A percentile compares a stretch with the other conserved stretches of the same genome.
Evolutionary conservation across 2,888 invertebrate genomes (phyloP).

Genomic region (Netelia virgata): DNA sequence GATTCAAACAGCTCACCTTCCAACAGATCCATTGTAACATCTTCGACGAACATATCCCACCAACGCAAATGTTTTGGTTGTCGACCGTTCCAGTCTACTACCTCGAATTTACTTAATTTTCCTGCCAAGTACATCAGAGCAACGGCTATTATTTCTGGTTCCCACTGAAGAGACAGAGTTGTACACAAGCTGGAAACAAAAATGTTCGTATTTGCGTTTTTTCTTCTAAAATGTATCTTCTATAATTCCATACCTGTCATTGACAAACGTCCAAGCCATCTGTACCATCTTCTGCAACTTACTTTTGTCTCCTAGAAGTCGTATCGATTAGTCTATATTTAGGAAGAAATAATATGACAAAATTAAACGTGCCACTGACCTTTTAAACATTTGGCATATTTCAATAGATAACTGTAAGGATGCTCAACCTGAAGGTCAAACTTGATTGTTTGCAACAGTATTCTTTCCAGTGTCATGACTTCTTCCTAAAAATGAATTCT

Average conservation of each 20-base stretch:
- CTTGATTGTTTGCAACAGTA: constrained; percentile 98
- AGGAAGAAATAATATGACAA: background rate
- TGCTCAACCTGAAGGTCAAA: constrained; percentile 99
- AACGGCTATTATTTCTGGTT: constrained; percentile 99
- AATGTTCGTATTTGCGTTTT: background rate
- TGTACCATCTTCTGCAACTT: constrained; percentile 98
- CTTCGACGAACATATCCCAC: constrained; percentile 99
- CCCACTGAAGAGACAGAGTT: constrained; percentile 98
- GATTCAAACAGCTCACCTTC: constrained; percentile 87
- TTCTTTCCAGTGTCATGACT: constrained; percentile 97
- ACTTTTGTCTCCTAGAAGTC: constrained; percentile 91
- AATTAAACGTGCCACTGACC: constrained; percentile 84
- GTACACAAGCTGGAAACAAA: constrained; percentile 92
- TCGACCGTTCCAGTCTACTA: constrained; percentile 96
- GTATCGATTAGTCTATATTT: constrained; percentile 16
- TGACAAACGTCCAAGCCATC: constrained; percentile 99
- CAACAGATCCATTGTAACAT: constrained; percentile 96
- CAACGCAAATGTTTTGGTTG: constrained; percentile 92
- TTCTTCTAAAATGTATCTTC: constrained; percentile 9
- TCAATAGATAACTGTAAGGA: constrained; percentile 96
- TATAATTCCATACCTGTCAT: constrained; percentile 91
- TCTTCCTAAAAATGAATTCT: constrained; percentile 86
- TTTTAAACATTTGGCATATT: constrained; percentile 97
- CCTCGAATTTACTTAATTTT: constrained; percentile 97
- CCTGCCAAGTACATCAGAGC: constrained; percentile 98